phyloP scores from a whole-genome alignment of 2,888 invertebrate genomes.

The Scaptomyza flava region DNA sequence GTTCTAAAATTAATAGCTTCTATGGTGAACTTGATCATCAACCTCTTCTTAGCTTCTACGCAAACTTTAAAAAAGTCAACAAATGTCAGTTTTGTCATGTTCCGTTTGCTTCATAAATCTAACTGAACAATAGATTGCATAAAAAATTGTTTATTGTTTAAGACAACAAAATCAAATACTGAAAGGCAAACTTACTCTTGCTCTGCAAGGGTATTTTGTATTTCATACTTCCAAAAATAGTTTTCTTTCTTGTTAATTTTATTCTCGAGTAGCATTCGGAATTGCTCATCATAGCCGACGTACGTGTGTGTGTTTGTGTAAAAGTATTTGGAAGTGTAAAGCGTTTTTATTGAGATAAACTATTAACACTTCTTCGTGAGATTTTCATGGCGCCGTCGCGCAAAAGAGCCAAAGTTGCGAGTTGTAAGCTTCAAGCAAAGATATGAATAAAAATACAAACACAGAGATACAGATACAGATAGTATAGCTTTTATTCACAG shows the following conservation, averaged over 20 bases:
- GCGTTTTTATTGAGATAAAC: conserved; percentile 73
- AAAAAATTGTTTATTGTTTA: not conserved
- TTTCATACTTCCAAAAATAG: not conserved
- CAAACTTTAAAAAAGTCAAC: not conserved
- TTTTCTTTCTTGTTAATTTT: conserved; percentile 33
- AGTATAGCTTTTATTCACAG: conserved; percentile 19
- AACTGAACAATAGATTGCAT: not conserved
- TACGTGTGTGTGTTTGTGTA: conserved; percentile 1
- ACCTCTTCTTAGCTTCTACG: not conserved
- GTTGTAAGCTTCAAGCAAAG: conserved; percentile 10
- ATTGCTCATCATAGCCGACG: conserved; percentile 25
- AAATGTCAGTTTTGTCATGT: not conserved
- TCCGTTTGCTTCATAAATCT: not conserved
- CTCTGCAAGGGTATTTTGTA: conserved; percentile 14
- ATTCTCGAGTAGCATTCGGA: conserved; percentile 54
- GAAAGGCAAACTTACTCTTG: not conserved
- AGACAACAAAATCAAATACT: not conserved
- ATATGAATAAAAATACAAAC: conserved; percentile 4
- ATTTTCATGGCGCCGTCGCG: conserved; percentile 48
- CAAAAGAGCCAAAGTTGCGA: conserved; percentile 32
- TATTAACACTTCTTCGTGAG: conserved; percentile 77
- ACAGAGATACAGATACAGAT: conserved; percentile 7
- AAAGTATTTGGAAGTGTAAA: conserved; percentile 62
- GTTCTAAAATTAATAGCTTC: not conserved
- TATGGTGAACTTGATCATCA: not conserved